These are phyloP conservation scores for Deilephila elpenor DNA, from an alignment of 2,888 invertebrate genomes.

Conservation along the genomic window DNA sequence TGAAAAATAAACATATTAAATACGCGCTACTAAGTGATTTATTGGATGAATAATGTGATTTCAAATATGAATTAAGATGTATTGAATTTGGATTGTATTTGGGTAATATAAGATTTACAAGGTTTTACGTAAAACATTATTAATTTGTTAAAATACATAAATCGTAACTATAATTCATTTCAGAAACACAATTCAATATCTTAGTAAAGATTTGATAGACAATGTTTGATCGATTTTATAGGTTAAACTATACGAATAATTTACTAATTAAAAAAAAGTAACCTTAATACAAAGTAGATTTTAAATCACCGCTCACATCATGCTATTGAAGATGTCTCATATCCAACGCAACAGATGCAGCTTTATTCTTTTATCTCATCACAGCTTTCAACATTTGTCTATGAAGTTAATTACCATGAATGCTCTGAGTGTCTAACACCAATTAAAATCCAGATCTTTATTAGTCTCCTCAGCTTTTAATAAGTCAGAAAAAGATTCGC, in stretches of 20 bases:
- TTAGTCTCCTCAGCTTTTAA: constrained; percentile 5
- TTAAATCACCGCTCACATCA: too few relatives aligned
- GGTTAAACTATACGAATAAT: too few relatives aligned
- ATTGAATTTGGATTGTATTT: neutral
- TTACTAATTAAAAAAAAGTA: too few relatives aligned
- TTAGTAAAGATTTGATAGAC: too few relatives aligned
- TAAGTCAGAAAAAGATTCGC: constrained; percentile 2
- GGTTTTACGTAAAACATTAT: neutral
- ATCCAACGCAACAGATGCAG: too few relatives aligned
- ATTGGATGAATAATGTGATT: constrained; percentile 6
- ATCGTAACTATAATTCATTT: too few relatives aligned
- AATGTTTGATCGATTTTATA: too few relatives aligned
- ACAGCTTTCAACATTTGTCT: neutral
- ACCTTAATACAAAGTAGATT: too few relatives aligned
- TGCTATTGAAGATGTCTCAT: too few relatives aligned
- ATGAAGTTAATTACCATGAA: neutral
- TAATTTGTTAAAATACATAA: neutral
- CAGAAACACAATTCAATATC: too few relatives aligned
- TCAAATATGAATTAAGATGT: neutral
- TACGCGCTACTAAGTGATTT: neutral
- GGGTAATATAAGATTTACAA: neutral
- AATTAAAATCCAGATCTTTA: neutral
- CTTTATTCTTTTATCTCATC: neutral
- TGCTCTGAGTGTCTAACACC: neutral
- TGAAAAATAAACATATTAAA: constrained; percentile 1